phyloP scores from a whole-genome alignment of 2,888 invertebrate species.

The Thecocarcelia acutangulata region DNA sequence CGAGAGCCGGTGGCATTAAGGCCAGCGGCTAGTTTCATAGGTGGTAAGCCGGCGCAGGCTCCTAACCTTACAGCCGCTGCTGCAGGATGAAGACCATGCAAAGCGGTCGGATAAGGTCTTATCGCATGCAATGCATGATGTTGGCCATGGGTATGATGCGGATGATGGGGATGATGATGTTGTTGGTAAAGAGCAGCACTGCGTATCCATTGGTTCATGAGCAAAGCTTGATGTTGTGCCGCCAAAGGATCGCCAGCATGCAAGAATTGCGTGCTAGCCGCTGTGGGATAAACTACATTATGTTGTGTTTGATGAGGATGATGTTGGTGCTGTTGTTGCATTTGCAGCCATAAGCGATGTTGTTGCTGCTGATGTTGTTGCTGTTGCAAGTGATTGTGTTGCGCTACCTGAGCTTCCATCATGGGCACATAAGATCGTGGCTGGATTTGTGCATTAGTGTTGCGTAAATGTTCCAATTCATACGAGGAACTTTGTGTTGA shows the following conservation, averaged over 20 bases:
- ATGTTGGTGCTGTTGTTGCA: conserved; percentile 74
- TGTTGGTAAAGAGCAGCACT: conserved; percentile 87
- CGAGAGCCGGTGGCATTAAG: conserved; percentile 83
- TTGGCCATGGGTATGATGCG: conserved; percentile 42
- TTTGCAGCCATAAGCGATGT: conserved; percentile 73
- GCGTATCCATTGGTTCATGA: conserved; percentile 89
- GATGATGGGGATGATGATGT: conserved; percentile 74
- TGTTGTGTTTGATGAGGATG: conserved; percentile 73
- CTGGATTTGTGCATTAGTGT: conserved; percentile 72
- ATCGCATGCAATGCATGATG: conserved; percentile 65
- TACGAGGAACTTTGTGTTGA: conserved; percentile 71
- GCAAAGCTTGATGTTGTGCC: conserved; percentile 83
- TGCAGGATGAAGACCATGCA: conserved; percentile 82
- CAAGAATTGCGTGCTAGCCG: conserved; percentile 62
- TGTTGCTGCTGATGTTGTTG: conserved; percentile 75
- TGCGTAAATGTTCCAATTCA: conserved; percentile 76
- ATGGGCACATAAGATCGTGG: conserved; percentile 57
- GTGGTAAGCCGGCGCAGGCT: conserved; percentile 82
- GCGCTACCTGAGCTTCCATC: conserved; percentile 61
- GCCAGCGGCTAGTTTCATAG: conserved; percentile 83
- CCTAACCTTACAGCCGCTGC: conserved; percentile 78
- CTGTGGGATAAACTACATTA: conserved; percentile 41
- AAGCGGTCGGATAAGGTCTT: conserved; percentile 75
- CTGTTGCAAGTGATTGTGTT: conserved; percentile 62
- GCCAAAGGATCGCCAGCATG: conserved; percentile 81